phyloP scores from a whole-genome alignment of 2,888 invertebrate species.

The Chironomus tentans region DNA sequence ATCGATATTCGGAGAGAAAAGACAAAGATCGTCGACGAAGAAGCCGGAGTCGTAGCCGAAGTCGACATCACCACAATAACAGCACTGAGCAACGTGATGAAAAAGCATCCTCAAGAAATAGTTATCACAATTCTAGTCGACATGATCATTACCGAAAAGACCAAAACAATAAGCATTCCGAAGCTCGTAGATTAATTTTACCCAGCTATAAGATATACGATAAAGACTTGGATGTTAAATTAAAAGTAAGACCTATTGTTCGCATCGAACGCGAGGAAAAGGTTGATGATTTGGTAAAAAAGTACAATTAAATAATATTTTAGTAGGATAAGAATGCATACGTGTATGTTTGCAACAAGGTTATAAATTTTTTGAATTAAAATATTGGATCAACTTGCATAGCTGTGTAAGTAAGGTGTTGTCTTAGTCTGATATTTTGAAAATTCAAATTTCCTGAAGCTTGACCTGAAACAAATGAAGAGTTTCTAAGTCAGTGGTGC shows the following conservation, averaged over 20 bases:
- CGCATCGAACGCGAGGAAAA: constrained; percentile 18
- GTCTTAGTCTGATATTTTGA: no score
- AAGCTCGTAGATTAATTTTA: constrained; percentile 13
- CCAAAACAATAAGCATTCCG: constrained; percentile 25
- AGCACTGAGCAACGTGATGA: not conserved
- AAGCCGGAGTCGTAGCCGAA: not conserved
- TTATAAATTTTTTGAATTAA: not conserved
- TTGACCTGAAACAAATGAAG: no score
- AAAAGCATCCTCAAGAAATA: not conserved
- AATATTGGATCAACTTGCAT: no score
- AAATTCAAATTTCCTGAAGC: no score
- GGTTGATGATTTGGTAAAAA: constrained; percentile 21
- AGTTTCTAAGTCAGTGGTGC: no score
- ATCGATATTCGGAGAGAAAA: not conserved
- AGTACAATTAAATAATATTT: constrained; percentile 14
- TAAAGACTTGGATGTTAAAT: constrained; percentile 26
- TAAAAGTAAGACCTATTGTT: constrained; percentile 23
- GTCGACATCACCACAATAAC: not conserved
- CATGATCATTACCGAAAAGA: constrained; percentile 14
- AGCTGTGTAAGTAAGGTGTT: no score
- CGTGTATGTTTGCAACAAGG: not conserved
- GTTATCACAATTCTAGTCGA: constrained; percentile 15
- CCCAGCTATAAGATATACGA: constrained; percentile 23
- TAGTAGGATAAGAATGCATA: not conserved
- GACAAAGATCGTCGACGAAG: not conserved